A percentile compares a stretch with the other conserved stretches of the same genome.
Conservation (phyloP, 2,797 vertebrate species). For the Glyptemys insculpta region DNA sequence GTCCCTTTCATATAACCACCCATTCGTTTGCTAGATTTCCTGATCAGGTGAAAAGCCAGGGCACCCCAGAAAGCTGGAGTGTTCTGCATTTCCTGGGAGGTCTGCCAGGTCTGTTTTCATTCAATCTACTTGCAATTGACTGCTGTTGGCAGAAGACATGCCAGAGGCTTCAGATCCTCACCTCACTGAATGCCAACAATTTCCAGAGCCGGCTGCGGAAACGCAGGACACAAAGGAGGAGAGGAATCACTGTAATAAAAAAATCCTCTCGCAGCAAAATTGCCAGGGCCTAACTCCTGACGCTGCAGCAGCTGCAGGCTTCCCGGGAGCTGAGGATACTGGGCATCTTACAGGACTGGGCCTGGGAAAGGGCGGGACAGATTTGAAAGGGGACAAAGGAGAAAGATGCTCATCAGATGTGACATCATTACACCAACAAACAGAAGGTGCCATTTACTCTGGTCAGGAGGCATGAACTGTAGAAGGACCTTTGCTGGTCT, state of each 20-base stretch:
- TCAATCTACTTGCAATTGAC: rapidly evolving
- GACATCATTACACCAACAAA: neutral
- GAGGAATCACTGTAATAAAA: neutral
- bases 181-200: rapidly evolving
- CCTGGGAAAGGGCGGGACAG: neutral
- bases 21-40: rapidly evolving
- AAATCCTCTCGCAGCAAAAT: neutral
- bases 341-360: neutral
- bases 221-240: neutral
- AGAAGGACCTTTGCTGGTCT: neutral
- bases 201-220: neutral
- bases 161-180: rapidly evolving
- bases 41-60: neutral
- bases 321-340: neutral
- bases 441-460: neutral
- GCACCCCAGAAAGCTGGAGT: neutral
- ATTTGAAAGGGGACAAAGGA: neutral
- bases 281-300: neutral
- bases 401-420: neutral
- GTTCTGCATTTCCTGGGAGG: neutral
- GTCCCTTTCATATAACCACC: rapidly evolving
- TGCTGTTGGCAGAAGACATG: rapidly evolving
- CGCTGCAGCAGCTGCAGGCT: neutral
- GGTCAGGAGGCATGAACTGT: neutral
- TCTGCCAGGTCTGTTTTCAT: neutral